These are phyloP conservation scores for Myxocyprinus asiaticus DNA, from an alignment of 2,113 vertebrate genomes.

Conservation along the genomic window DNA sequence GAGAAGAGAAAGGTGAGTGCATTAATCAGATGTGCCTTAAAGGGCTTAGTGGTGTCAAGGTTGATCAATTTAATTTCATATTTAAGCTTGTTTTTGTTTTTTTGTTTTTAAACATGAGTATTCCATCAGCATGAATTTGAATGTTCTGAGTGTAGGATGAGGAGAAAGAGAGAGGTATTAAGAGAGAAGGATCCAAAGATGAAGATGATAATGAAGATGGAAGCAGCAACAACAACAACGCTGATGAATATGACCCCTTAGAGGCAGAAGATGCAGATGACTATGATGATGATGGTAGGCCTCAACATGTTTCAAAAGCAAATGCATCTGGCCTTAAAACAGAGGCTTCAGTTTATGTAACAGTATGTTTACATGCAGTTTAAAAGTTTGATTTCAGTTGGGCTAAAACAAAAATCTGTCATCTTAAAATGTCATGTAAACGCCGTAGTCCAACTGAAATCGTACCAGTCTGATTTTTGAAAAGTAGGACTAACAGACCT, in stretches of 20 bases:
- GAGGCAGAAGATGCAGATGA: constrained; percentile 96
- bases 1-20: constrained; percentile 83
- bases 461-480: no score
- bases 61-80: no score
- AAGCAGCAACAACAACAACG: constrained; percentile 78
- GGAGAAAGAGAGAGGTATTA: constrained; percentile 75
- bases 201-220: constrained; percentile 94
- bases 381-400: no score
- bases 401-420: no score
- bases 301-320: background rate
- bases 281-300: constrained; percentile 85
- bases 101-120: background rate
- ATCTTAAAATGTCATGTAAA: no score
- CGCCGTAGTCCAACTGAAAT: no score
- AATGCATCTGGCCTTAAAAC: background rate
- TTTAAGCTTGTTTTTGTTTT: no score
- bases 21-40: no score
- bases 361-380: no score
- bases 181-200: constrained; percentile 89
- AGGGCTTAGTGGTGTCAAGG: no score
- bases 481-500: no score
- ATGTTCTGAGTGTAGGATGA: constrained; percentile 77
- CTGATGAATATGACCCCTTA: constrained; percentile 95
- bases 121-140: background rate
- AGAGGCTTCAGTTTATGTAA: background rate